Percentiles rank a stretch among this genome's conserved stretches.
These are phyloP conservation scores for Potamilus streckersoni DNA, from an alignment of 1,140 invertebrate species.

Conservation along the genomic window DNA sequence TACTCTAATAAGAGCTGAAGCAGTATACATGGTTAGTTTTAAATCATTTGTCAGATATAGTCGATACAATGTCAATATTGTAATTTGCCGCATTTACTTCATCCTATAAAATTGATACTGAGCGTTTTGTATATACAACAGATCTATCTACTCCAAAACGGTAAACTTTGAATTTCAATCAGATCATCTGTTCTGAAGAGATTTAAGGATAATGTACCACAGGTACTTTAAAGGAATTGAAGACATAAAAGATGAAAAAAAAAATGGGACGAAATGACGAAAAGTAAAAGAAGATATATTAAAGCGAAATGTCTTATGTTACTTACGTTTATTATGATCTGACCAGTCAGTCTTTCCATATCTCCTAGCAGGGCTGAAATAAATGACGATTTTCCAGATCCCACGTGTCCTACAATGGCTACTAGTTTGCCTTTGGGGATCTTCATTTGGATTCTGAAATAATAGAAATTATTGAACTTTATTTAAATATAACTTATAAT, in stretches of 20 bases:
- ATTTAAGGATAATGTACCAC: not conserved
- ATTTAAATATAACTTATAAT: too few species aligned
- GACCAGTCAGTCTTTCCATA: slow-evolving; percentile 58
- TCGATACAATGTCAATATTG: too few species aligned
- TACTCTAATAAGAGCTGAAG: too few species aligned
- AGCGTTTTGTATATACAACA: too few species aligned
- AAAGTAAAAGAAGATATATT: not conserved
- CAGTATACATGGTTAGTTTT: too few species aligned
- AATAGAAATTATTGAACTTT: too few species aligned
- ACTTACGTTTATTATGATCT: slow-evolving; percentile 54
- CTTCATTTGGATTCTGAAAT: slow-evolving; percentile 55
- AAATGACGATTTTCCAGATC: slow-evolving; percentile 74
- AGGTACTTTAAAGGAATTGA: slow-evolving; percentile 65
- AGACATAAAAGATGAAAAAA: slow-evolving; percentile 35
- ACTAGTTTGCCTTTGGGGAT: slow-evolving; percentile 60
- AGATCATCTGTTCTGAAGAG: too few species aligned
- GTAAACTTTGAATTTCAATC: too few species aligned
- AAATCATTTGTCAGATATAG: too few species aligned
- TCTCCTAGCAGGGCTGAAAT: slow-evolving; percentile 74
- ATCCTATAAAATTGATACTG: too few species aligned
- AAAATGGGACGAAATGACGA: not conserved
- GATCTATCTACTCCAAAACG: too few species aligned
- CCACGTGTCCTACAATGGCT: slow-evolving; percentile 75
- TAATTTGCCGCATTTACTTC: too few species aligned
- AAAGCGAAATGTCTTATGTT: not conserved